Evolutionary conservation across 2,797 vertebrate genomes (phyloP), one percentile per base, ranked within the genome.

Genomic region (Lycodopsis pacificus): DNA sequence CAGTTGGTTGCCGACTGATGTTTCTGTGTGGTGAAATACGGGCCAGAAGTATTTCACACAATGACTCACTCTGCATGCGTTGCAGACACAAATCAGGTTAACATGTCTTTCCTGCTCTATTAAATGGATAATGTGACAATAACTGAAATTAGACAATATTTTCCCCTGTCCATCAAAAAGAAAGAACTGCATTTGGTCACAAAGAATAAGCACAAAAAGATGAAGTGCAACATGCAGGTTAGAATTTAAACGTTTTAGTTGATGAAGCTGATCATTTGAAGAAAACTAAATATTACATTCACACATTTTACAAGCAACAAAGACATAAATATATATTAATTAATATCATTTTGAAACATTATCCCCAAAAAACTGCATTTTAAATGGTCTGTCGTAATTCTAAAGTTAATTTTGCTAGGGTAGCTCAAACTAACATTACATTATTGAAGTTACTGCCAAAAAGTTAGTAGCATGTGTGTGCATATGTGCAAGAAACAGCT

Each of bases 1-100:
- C 79, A 82, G 79, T 58, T 56, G 69, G 69, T 67, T 79, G 17
- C 53, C 46, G 32, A 58, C 49, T 22, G 44, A 73, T 57, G 65
- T 15, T 54, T 49, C 67, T 67, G 49, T 75, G 49, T 49, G 48
- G n/a, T 65, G 27, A 72, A 79, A 25, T 5, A 65, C 56, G 40
- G 51, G 46, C 42, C 65, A 27, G 22, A 64, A 49, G 38, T 58
- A 59, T 68, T 63, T 81, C 7, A n/a, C 34, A 10, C 68, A 79
- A 87, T 70, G 0, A 66, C 42, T 77, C 63, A 53, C 30, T 53
- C 74, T 71, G 68, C 54, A 62, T 58, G 59, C 64, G 42, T 34
- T 74, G 9, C 22, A 22, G 64, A 65, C n/a, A 38, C 25, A 67
- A 72, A 74, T 75, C 20, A 71, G 7, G 27, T 61, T 25, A 48